Evolutionary conservation across 2,797 vertebrate genomes (phyloP).

Genomic region (Bradypodion ventrale): DNA sequence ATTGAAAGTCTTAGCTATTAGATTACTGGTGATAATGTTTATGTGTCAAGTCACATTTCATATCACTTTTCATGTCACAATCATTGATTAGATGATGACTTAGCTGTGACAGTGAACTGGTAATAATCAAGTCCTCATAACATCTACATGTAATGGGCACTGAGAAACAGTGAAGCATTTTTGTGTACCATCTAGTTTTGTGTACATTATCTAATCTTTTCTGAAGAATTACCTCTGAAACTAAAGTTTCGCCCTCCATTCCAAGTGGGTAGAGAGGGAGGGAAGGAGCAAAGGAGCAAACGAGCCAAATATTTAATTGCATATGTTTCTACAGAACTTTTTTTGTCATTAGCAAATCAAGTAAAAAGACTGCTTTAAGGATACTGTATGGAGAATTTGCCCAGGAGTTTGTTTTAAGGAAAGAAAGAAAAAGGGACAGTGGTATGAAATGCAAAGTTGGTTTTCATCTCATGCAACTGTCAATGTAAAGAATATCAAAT

Average conservation of each 20-base stretch:
- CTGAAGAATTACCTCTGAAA: no score
- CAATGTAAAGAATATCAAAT: neutral
- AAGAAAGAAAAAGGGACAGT: rapidly evolving
- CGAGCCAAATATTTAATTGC: no score
- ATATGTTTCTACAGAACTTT: no score
- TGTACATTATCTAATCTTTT: no score
- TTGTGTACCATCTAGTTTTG: no score
- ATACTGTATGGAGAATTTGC: neutral
- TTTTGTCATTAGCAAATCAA: neutral
- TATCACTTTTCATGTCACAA: rapidly evolving
- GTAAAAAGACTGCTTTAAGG: neutral
- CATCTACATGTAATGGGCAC: neutral
- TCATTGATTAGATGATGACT: neutral
- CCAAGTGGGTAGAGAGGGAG: no score
- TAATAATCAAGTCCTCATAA: rapidly evolving
- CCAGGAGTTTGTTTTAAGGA: neutral
- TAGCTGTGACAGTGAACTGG: neutral
- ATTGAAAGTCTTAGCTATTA: no score
- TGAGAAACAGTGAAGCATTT: neutral
- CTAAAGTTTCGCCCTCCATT: no score
- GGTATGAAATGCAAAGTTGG: neutral
- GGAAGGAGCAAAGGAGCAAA: no score
- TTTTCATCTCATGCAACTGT: neutral
- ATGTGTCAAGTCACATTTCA: no score
- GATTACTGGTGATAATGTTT: no score